Base-by-base conservation (phyloP, 2,888 invertebrate species). In the Prosapia bicincta region DNA sequence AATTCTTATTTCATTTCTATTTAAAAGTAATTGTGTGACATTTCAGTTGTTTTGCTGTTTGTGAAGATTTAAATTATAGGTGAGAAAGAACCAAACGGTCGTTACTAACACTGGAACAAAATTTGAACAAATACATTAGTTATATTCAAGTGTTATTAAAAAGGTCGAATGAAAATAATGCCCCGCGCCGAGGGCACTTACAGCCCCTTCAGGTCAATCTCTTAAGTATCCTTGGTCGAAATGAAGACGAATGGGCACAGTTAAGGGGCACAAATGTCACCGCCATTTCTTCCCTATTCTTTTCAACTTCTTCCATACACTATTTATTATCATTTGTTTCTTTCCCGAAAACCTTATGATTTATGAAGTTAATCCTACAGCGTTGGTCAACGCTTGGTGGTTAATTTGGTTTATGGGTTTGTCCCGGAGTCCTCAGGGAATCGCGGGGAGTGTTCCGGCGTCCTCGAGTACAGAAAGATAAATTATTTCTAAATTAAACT, bases 191-290 rank as follows among this genome's bases (percentile, higher is more conserved):
- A 13, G 54, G 54, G 54, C 54, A 54, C 54, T 54, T 54, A 9
- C 2, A 54, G 5, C 20, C 7, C 20, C 54, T 13, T 20, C 54
- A 54, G 54, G 54, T 54, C 54, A 54, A 54, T 54, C 54, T 54
- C 54, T 54, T 20, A 54, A 54, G 54, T 54, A 54, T 54, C 54
- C 54, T 54, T 20, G 1, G 54, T 20, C 54, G 54, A 54, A 54
- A 54, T 54, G 54, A 54, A 54, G 54, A 54, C 54, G 54, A 54
- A 54, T 54, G 20, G 54, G 3, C 54, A 54, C 54, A 20, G 54
- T 54, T 54, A 54, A 54, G 54, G 54, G 54, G 54, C 54, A 54
- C 54, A 54, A 54, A 54, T 54, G 54, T 54, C 54, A 54, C 54
- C 54, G 20, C n/a, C 54, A 54, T 54, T 54, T 54, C 20, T 38